Evolutionary conservation across 2,113 vertebrate species (phyloP).

Genomic region (Passer montanus): DNA sequence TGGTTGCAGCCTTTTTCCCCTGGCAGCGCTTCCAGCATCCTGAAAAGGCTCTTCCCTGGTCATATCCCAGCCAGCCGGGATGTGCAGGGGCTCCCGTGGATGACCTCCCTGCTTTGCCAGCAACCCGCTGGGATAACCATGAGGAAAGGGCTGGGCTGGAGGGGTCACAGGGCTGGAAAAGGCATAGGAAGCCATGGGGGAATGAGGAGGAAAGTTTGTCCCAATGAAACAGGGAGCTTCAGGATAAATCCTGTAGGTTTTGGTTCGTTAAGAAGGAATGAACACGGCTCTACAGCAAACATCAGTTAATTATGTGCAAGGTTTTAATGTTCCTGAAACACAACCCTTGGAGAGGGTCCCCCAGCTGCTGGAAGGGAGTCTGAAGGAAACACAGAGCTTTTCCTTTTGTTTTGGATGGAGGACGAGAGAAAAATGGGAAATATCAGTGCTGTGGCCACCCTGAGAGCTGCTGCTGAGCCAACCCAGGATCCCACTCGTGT

Average conservation of each 20-base stretch:
- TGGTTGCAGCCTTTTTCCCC: background rate
- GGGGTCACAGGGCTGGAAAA: background rate
- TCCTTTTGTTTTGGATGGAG: background rate
- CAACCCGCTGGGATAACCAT: fast-evolving
- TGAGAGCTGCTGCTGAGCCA: background rate
- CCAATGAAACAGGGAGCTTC: background rate
- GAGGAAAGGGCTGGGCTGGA: background rate
- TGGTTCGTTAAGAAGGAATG: background rate
- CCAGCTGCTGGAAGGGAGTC: background rate
- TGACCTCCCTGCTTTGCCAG: background rate
- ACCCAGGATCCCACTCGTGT: fast-evolving
- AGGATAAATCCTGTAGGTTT: background rate
- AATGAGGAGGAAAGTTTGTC: background rate
- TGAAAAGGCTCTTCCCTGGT: background rate
- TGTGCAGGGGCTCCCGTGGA: fast-evolving
- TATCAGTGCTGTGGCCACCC: background rate
- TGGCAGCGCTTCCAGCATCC: background rate
- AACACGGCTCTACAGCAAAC: background rate
- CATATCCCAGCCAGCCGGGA: background rate
- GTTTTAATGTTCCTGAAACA: constrained; percentile 52
- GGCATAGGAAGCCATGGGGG: background rate
- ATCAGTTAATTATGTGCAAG: constrained; percentile 51
- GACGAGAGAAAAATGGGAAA: background rate
- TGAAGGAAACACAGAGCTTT: constrained; percentile 18
- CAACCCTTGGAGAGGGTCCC: constrained; percentile 41